A percentile compares a stretch with the other conserved stretches of the same genome.
Evolutionary conservation across 2,113 vertebrate genomes (phyloP).

Genomic region (Tyrannus savana): DNA sequence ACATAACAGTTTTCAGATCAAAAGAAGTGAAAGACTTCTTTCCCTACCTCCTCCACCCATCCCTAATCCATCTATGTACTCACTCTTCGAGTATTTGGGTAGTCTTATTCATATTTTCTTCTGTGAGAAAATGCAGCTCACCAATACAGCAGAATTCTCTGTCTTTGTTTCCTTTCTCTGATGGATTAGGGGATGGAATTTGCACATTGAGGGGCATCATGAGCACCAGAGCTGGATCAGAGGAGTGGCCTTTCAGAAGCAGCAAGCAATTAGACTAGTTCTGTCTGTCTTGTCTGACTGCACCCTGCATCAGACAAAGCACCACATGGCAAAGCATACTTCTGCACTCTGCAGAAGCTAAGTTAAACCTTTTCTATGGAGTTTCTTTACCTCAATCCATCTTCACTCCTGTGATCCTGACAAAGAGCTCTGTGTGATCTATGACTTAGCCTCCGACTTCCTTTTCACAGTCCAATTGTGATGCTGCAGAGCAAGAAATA

Average conservation of each 20-base stretch:
- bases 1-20: neutral
- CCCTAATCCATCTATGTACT: neutral
- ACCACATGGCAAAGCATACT: neutral
- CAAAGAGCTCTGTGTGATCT: neutral
- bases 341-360: neutral
- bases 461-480: neutral
- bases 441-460: neutral
- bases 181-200: neutral
- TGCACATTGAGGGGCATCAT: neutral
- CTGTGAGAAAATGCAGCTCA: neutral
- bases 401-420: neutral
- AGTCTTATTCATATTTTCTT: neutral
- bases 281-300: neutral
- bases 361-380: neutral
- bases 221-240: neutral
- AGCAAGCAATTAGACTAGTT: neutral
- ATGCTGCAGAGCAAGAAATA: neutral
- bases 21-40: neutral
- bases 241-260: neutral
- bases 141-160: neutral
- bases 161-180: neutral
- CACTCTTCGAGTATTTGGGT: neutral
- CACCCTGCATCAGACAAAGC: neutral
- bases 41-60: too few relatives aligned
- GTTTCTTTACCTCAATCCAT: neutral